Base-by-base conservation (phyloP, 2,113 vertebrate species). In the Taxidea taxus region DNA sequence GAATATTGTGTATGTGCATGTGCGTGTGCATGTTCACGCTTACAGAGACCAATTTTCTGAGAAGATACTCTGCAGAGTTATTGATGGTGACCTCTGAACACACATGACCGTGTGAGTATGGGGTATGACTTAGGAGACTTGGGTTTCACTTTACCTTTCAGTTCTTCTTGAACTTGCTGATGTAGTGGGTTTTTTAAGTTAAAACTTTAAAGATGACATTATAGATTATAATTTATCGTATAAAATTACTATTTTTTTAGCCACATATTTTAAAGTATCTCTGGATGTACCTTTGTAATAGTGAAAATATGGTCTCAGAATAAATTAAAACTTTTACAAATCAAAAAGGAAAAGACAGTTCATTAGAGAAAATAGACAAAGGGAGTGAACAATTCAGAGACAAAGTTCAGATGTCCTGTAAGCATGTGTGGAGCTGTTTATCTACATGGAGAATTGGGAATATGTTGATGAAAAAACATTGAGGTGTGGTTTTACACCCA, bases 281-380 rank as follows among this genome's bases (percentile, higher is more conserved):
- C 23, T 37, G 11, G 47, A 49, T 80, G 23, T 84, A 66, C 29
- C 72, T 83, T 91, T 83, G 72, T 78, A 37, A 62, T 72, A 44
- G 21, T 80, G 68, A 27, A 78, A 93, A 47, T 88, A 13, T 20
- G 47, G 25, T 78, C 23, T 90, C 42, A 87, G 44, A 87, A 87
- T 82, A 85, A 96, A 77, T 86, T 58, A 77, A 74, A 89, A 47
- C 27, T 72, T 87, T 10, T 37, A 68, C 14, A 81, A 91, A 87
- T 72, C 23, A 72, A 23, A 84, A 84, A 87, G 10, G 75, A 89
- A 72, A 95, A 80, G 21, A 21, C 7, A 91, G 6, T 81, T 31
- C 23, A 39, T 75, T 66, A 88, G 39, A 88, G 31, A 75, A 97
- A 95, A 81, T 85, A 34, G 31, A 25, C 92, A 91, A 91, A 78